phyloP scores from a whole-genome alignment of 2,113 vertebrate species.

The Porphyrio hochstetteri region DNA sequence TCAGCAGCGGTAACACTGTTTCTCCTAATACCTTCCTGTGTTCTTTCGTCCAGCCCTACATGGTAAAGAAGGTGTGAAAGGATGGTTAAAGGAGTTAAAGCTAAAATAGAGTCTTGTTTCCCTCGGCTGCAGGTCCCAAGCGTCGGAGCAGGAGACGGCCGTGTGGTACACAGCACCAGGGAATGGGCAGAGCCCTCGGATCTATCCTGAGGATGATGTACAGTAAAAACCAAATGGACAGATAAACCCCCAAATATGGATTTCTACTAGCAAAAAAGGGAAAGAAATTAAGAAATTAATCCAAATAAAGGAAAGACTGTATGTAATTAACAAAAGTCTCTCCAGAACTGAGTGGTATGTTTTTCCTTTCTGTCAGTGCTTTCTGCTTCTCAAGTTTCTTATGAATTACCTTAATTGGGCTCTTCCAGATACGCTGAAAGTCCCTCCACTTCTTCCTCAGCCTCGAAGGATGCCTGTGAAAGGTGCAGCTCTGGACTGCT shows the following conservation, averaged over 20 bases:
- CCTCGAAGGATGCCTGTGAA: slow-evolving; percentile 65
- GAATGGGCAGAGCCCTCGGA: neutral
- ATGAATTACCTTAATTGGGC: slow-evolving; percentile 68
- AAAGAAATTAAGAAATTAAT: slow-evolving; percentile 3
- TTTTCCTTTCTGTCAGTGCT: slow-evolving; percentile 36
- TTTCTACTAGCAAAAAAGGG: neutral
- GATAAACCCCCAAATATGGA: neutral
- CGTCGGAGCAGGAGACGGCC: neutral
- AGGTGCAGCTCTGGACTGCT: slow-evolving; percentile 58
- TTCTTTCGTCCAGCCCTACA: neutral
- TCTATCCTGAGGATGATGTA: neutral
- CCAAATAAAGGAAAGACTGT: neutral
- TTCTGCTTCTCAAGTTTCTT: slow-evolving; percentile 53
- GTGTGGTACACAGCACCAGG: neutral
- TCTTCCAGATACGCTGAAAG: slow-evolving; percentile 56
- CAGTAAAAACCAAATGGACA: neutral
- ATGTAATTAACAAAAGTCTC: slow-evolving; percentile 45
- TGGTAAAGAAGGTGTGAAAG: slow-evolving; percentile 22
- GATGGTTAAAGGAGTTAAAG: slow-evolving; percentile 9
- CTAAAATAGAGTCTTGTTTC: neutral
- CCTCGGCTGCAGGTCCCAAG: neutral
- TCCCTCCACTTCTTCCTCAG: slow-evolving; percentile 20
- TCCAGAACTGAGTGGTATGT: neutral
- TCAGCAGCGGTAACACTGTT: neutral
- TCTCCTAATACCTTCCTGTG: neutral